phyloP scores from a whole-genome alignment of 2,113 vertebrate genomes.

The Blennius ocellaris region DNA sequence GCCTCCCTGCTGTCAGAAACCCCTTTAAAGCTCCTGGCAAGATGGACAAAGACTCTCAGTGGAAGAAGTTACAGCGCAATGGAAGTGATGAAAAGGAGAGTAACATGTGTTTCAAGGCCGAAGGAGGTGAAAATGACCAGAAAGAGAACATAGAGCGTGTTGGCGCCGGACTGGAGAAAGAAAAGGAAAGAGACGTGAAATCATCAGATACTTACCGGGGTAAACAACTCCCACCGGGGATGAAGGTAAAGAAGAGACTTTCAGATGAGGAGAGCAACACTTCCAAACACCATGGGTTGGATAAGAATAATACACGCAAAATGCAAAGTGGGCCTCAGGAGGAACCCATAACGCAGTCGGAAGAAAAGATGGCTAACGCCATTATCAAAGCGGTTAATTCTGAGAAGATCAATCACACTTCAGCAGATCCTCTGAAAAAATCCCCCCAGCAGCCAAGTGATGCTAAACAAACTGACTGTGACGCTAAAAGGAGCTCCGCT shows the following conservation, averaged over 20 bases:
- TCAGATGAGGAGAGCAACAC: constrained; percentile 58
- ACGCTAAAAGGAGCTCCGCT: background rate
- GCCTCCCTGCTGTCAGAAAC: constrained; percentile 82
- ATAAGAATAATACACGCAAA: background rate
- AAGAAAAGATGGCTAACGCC: background rate
- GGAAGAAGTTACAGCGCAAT: constrained; percentile 70
- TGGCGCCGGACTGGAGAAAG: constrained; percentile 3
- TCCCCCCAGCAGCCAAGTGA: background rate
- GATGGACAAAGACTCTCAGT: constrained; percentile 67
- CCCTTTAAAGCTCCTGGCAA: constrained; percentile 88
- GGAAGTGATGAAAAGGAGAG: constrained; percentile 3
- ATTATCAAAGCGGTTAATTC: background rate
- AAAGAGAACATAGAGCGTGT: constrained; percentile 27
- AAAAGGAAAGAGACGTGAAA: constrained; percentile 17
- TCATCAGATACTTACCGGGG: constrained; percentile 46
- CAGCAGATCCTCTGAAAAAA: constrained; percentile 10
- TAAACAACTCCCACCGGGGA: constrained; percentile 65
- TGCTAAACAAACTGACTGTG: too few species aligned
- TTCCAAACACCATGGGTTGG: background rate
- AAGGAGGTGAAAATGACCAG: constrained; percentile 8
- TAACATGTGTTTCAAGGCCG: constrained; percentile 12
- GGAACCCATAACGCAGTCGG: background rate
- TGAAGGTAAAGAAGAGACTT: constrained; percentile 75
- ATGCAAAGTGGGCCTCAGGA: constrained; percentile 1
- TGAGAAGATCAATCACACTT: constrained; percentile 12